Conservation (phyloP, 2,797 vertebrate species). For the Siniperca undulata region DNA sequence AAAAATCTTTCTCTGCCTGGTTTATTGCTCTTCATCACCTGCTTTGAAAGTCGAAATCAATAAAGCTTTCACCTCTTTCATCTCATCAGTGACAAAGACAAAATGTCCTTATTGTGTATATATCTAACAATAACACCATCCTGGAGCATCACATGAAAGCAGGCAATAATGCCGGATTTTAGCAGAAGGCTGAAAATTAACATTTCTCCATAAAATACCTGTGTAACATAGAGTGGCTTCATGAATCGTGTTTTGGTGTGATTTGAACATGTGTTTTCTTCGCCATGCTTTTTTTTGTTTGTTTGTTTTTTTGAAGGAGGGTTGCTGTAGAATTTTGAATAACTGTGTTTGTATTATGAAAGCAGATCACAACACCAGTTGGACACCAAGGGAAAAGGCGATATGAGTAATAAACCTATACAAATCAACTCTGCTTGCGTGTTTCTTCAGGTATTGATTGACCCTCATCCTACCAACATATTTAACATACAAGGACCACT, state of each 20-base stretch:
- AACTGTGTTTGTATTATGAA: neutral
- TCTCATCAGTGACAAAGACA: conserved; percentile 52
- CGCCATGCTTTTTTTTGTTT: neutral
- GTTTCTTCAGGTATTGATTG: neutral
- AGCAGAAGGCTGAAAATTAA: conserved; percentile 2
- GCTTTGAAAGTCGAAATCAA: conserved; percentile 59
- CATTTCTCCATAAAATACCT: neutral
- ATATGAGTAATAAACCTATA: neutral
- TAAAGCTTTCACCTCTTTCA: conserved; percentile 38
- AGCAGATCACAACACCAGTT: neutral
- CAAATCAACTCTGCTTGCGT: neutral
- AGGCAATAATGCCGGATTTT: conserved; percentile 12
- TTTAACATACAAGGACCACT: too few relatives aligned
- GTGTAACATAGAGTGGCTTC: neutral
- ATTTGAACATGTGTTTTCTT: conserved; percentile 1
- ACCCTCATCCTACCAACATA: too few relatives aligned
- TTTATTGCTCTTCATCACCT: conserved; percentile 39
- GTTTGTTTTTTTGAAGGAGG: neutral
- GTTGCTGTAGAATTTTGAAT: neutral
- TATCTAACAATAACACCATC: conserved; percentile 11
- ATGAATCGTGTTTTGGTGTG: conserved; percentile 1
- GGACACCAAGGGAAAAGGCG: neutral
- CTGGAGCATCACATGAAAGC: neutral
- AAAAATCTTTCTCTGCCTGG: conserved; percentile 21
- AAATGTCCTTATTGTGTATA: conserved; percentile 37